Evolutionary conservation across 2,797 vertebrate genomes (phyloP).

Genomic region (Pantherophis alleghaniensis): DNA sequence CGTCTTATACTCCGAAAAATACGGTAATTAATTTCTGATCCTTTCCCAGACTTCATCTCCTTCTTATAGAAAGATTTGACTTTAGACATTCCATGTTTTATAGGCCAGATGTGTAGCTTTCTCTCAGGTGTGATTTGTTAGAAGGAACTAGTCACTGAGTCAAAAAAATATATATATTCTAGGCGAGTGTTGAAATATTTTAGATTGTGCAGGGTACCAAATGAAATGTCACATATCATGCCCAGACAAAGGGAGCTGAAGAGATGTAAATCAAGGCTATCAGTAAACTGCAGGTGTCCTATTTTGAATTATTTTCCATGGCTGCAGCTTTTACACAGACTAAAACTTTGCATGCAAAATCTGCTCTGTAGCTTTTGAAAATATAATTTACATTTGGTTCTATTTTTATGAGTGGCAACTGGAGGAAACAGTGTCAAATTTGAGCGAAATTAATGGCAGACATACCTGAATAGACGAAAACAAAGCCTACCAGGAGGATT

Average conservation of each 20-base stretch:
- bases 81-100: slow-evolving; percentile 59
- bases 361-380: neutral
- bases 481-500: neutral
- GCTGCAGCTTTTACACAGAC: slow-evolving; percentile 3
- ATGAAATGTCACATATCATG: neutral
- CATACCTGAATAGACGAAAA: neutral
- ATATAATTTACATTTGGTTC: neutral
- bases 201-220: slow-evolving; percentile 20
- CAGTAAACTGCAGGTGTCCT: slow-evolving; percentile 4
- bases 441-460: neutral
- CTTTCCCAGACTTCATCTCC: slow-evolving; percentile 65
- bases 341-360: neutral
- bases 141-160: slow-evolving; percentile 28
- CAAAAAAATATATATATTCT: neutral
- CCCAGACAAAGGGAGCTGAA: neutral
- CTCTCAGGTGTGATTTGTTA: slow-evolving; percentile 43
- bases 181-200: neutral
- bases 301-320: slow-evolving; percentile 8
- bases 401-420: neutral
- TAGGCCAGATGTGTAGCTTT: slow-evolving; percentile 55
- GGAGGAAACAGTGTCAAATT: neutral
- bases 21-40: slow-evolving; percentile 66
- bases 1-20: too few species aligned
- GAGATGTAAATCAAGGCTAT: neutral
- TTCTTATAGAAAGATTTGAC: slow-evolving; percentile 55